A percentile compares a stretch with the other conserved stretches of the same genome.
phyloP scores from a whole-genome alignment of 2,888 invertebrate species.

The Cosmorhoe ocellata region DNA sequence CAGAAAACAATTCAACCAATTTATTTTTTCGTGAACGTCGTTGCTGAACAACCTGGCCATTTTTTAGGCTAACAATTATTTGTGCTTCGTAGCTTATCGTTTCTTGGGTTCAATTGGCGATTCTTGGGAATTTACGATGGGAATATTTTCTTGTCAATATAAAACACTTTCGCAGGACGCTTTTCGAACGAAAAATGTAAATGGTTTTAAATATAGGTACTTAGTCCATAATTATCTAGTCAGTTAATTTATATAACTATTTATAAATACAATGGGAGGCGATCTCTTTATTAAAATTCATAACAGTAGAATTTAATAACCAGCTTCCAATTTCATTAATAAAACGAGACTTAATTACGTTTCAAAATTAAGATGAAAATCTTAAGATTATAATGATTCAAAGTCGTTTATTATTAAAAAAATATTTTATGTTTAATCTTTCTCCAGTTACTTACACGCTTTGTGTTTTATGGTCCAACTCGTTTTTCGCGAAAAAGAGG shows the following conservation, averaged over 20 bases:
- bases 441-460: conserved; percentile 30
- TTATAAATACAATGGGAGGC: no score
- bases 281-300: neutral
- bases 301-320: neutral
- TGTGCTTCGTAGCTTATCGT: conserved; percentile 9
- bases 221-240: no score
- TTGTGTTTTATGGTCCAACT: conserved; percentile 24
- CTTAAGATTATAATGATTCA: conserved; percentile 7
- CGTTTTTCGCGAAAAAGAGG: conserved; percentile 30
- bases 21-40: conserved; percentile 27
- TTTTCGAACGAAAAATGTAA: neutral
- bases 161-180: conserved; percentile 3
- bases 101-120: neutral
- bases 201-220: neutral
- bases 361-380: conserved; percentile 3
- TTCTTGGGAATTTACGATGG: conserved; percentile 4
- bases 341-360: conserved; percentile 1
- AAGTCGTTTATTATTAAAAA: conserved; percentile 20
- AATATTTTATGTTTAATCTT: neutral
- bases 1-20: conserved; percentile 33
- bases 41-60: conserved; percentile 26
- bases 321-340: neutral
- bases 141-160: neutral
- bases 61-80: conserved; percentile 26
- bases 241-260: no score